Evolutionary conservation across 2,113 vertebrate genomes (phyloP), one percentile per base, ranked within the genome.

Genomic region (Solenodon paradoxus): DNA sequence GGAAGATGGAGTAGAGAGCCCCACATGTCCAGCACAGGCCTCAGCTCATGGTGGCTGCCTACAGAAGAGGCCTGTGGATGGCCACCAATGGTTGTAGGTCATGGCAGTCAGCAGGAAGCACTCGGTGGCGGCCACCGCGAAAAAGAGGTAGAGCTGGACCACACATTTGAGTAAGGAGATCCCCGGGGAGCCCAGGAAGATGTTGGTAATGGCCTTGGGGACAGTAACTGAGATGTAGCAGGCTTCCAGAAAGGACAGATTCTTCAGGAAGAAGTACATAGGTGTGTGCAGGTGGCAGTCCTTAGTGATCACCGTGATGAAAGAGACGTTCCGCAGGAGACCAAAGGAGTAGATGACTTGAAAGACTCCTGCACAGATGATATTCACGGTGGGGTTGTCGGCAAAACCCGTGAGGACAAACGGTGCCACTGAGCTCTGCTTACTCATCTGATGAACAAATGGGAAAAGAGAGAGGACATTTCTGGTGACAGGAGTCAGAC

Each of bases 221-320:
- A 96, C 35, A 47, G 95, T 82, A 61, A 57, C 86, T 0, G 89
- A 90, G 22, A 86, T 88, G 28, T 38, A 95, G 79, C 91, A 94
- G 9, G 69, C 74, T 69, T 97, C 94, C 77, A 92, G 63, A n/a
- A 96, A 82, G 55, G 90, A 78, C 22, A 96, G 49, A 51, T 97
- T 95, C 82, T 74, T 86, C 5, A 94, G 85, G 64, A 96, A 96
- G 69, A 79, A 93, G 75, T 95, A 95, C 95, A 90, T 85, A 30
- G 88, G 83, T 0, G 9, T 59, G 28, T 96, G 96, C 15, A 96
- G 96, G 51, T 47, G 28, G 53, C 66, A 15, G 4, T 94, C 86
- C 7, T 0, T 63, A 42, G 17, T 28, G 22, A 88, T 63, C n/a
- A 97, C 64, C 16, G 75, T 20, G 45, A 80, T 55, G 51, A 84